Conservation (phyloP, 2,888 invertebrate genomes). For the Drosophila imparisetae region DNA sequence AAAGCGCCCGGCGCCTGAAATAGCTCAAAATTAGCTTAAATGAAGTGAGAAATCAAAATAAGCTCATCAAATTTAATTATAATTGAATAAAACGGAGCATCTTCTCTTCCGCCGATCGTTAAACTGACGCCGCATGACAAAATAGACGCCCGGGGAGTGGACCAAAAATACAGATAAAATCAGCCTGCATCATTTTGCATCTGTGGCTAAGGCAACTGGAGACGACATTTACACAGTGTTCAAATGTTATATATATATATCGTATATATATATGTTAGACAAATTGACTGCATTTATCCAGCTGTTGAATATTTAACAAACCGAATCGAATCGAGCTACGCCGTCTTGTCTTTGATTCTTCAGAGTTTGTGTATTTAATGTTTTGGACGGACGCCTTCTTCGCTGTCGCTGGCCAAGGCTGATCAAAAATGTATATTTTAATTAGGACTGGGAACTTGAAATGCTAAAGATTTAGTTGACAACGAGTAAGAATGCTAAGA, state of each 20-base stretch:
- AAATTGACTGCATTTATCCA: not conserved
- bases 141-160: conserved; percentile 19
- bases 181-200: conserved; percentile 6
- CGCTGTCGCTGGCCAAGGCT: not conserved
- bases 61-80: conserved; percentile 74
- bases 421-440: not conserved
- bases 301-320: not conserved
- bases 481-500: not conserved
- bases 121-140: conserved; percentile 74
- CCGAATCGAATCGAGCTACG: not conserved
- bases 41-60: conserved; percentile 79
- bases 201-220: not conserved
- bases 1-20: conserved; percentile 58
- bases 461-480: not conserved
- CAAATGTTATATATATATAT: not conserved
- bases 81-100: conserved; percentile 61
- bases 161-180: not conserved
- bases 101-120: conserved; percentile 57
- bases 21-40: conserved; percentile 74
- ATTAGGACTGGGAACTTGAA: not conserved
- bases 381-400: not conserved
- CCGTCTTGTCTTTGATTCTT: not conserved
- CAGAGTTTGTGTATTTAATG: not conserved
- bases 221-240: not conserved
- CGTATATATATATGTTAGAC: not conserved